Conservation (phyloP, 2,888 invertebrate species). For the Empis livida region DNA sequence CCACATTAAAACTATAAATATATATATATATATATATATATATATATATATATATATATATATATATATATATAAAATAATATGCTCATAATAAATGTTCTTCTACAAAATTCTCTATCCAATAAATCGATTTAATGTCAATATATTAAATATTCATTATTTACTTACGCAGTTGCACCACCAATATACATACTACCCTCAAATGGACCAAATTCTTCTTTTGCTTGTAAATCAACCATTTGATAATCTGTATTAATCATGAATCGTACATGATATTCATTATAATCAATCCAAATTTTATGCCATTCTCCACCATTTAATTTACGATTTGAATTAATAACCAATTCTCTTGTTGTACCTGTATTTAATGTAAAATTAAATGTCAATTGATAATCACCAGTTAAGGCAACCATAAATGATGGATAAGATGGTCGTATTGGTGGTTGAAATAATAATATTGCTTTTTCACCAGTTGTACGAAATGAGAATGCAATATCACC, state of each 20-base stretch:
- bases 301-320: slow-evolving; percentile 93
- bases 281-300: slow-evolving; percentile 90
- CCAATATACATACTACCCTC: slow-evolving; percentile 91
- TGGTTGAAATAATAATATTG: slow-evolving; percentile 80
- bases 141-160: background rate
- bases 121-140: too few species aligned
- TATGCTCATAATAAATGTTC: too few species aligned
- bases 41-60: too few species aligned
- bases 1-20: too few species aligned
- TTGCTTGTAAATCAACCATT: slow-evolving; percentile 72
- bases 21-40: too few species aligned
- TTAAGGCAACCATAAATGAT: slow-evolving; percentile 82
- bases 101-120: too few species aligned
- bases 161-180: slow-evolving; percentile 76
- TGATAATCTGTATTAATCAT: slow-evolving; percentile 84
- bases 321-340: slow-evolving; percentile 67
- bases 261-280: slow-evolving; percentile 83
- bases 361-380: slow-evolving; percentile 84
- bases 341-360: slow-evolving; percentile 65
- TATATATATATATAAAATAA: too few species aligned
- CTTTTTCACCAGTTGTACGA: slow-evolving; percentile 79
- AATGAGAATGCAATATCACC: slow-evolving; percentile 89
- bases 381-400: slow-evolving; percentile 74
- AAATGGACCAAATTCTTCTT: slow-evolving; percentile 84
- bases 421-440: slow-evolving; percentile 80